Base-by-base conservation (phyloP, 2,888 invertebrate genomes). In the Drosophila austrosaltans region DNA sequence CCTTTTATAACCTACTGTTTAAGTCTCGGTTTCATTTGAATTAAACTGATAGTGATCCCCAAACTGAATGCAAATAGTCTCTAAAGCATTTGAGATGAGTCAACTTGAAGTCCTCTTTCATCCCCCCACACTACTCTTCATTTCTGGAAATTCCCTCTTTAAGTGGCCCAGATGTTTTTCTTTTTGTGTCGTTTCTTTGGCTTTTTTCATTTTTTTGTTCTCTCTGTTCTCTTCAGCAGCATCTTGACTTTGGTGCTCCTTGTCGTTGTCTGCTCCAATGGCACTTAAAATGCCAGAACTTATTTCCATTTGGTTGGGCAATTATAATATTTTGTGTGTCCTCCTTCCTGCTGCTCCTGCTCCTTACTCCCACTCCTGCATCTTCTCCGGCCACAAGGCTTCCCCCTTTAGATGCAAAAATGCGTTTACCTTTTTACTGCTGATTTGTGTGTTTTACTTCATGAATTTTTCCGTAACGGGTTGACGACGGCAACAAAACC, bases 281-380 rank as follows among this genome's bases (percentile, higher is more conserved):
- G 79, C 87, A 83, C 81, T 85, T 87, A 81, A 82, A 69, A 84
- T 77, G 82, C 82, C 83, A 82, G 77, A 81, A 83, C 89, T 89
- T 81, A 87, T 84, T 89, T 85, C 83, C 89, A 88, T 88, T 85
- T 84, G 78, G 87, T 76, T 87, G 88, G 78, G 79, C 89, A 89
- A 87, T 89, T 88, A 86, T 86, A 88, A 88, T 88, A 89, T 85
- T 87, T 85, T 80, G 77, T 81, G 79, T 71, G 78, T 75, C 71
- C 69, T 56, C 57, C 69, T 48, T 61, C 48, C 54, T 22, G 1
- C 58, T 54, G 5, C 30, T 6, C 30, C 30, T 28, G 4, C 28
- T 25, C 65, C 63, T 32, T 6, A 56, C 61, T 44, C 57, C 59
- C 53, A 57, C 60, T 61, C 57, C 5, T 36, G 10, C 58, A 20